Percentiles rank a stretch among this genome's conserved stretches.
Evolutionary conservation across 2,113 vertebrate genomes (phyloP).

Genomic region (Colinus virginianus): DNA sequence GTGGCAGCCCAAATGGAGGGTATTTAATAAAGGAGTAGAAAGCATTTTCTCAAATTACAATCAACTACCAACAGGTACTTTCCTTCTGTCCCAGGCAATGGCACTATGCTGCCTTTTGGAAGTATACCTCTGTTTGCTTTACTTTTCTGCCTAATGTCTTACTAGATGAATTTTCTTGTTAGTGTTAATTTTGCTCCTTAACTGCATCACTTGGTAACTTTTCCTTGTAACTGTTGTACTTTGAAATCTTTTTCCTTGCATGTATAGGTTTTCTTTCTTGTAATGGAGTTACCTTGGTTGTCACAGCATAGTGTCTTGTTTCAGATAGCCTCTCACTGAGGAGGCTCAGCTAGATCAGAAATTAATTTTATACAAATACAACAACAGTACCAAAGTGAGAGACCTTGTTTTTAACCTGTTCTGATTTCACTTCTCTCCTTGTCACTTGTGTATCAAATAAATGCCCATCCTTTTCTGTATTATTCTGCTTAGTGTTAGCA

Average conservation of each 20-base stretch:
- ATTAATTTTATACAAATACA: neutral
- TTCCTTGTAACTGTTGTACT: neutral
- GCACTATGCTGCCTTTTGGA: neutral
- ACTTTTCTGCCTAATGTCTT: neutral
- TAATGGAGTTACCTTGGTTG: neutral
- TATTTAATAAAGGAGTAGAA: neutral
- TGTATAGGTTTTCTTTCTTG: neutral
- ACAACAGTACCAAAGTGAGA: neutral
- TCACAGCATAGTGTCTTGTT: neutral
- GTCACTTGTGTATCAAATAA: neutral
- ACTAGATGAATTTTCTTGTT: neutral
- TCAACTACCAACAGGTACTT: neutral
- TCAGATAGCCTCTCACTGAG: neutral
- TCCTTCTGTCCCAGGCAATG: neutral
- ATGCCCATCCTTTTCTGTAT: neutral
- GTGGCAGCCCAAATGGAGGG: neutral
- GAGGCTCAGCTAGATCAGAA: neutral
- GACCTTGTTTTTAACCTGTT: neutral
- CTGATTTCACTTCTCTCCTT: neutral
- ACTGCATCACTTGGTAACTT: neutral
- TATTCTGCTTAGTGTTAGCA: neutral
- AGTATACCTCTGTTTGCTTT: neutral
- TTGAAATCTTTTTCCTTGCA: neutral
- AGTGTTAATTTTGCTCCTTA: neutral
- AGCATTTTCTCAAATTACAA: neutral